Percentiles rank a stretch among this genome's conserved stretches.
Conservation (phyloP, 2,888 invertebrate species). For the Epsilonema sp. region DNA sequence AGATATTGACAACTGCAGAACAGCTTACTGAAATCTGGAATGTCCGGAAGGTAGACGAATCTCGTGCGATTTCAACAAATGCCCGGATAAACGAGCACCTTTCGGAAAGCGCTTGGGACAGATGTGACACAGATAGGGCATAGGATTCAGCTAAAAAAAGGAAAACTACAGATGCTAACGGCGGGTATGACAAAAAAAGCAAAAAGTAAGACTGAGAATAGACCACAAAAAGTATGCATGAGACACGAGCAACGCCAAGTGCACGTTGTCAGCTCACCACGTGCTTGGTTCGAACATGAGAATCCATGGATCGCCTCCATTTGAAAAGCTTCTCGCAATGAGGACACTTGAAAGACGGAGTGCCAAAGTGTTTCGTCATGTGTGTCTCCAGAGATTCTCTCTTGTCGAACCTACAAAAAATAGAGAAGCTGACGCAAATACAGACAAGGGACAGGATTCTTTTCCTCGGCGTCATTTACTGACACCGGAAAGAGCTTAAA, state of each 20-base stretch:
- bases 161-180: too few species aligned
- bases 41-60: slow-evolving; percentile 38
- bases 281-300: slow-evolving; percentile 16
- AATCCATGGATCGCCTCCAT: slow-evolving; percentile 17
- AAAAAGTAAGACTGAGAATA: too few species aligned
- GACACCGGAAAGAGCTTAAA: too few species aligned
- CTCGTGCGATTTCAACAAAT: slow-evolving; percentile 34
- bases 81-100: slow-evolving; percentile 34
- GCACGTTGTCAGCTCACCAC: slow-evolving; percentile 6
- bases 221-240: too few species aligned
- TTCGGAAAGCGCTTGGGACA: slow-evolving; percentile 31
- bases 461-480: too few species aligned
- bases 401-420: background rate
- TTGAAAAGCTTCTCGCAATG: slow-evolving; percentile 24
- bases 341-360: slow-evolving; percentile 35
- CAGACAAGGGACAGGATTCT: too few species aligned
- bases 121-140: slow-evolving; percentile 32
- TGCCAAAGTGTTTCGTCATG: slow-evolving; percentile 36
- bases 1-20: too few species aligned
- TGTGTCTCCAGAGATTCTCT: slow-evolving; percentile 40
- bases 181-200: too few species aligned
- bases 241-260: background rate
- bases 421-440: too few species aligned
- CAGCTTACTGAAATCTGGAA: slow-evolving; percentile 45
- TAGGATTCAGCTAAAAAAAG: background rate